These are phyloP conservation scores for Sinelater perroti DNA, from an alignment of 2,888 invertebrate species.

Conservation along the genomic window DNA sequence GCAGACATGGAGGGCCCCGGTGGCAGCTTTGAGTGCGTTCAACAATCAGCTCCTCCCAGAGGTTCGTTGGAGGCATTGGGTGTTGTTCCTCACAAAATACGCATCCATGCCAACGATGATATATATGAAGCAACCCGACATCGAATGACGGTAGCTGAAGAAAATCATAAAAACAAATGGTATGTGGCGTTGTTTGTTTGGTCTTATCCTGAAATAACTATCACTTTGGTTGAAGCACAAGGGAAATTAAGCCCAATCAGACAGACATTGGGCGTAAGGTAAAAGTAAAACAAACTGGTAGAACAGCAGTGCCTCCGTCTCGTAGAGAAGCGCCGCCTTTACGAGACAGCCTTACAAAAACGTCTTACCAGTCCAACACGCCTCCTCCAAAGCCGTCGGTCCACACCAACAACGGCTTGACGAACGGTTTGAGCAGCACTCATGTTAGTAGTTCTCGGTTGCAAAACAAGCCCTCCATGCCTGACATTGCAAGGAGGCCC, in stretches of 20 bases:
- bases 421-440: constrained; percentile 56
- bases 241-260: constrained; percentile 92
- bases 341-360: constrained; percentile 53
- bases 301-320: constrained; percentile 40
- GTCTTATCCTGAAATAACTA: background rate
- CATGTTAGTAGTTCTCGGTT: constrained; percentile 60
- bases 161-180: constrained; percentile 94
- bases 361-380: constrained; percentile 57
- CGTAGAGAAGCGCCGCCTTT: constrained; percentile 55
- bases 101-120: constrained; percentile 94
- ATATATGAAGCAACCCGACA: constrained; percentile 92
- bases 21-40: constrained; percentile 94
- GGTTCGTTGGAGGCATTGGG: constrained; percentile 82
- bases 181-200: constrained; percentile 57
- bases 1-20: constrained; percentile 83
- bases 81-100: constrained; percentile 85
- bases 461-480: constrained; percentile 62
- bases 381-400: constrained; percentile 48
- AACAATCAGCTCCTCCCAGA: constrained; percentile 64
- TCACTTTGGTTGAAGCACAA: constrained; percentile 70
- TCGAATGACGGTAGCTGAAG: constrained; percentile 91
- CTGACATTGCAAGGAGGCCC: constrained; percentile 78
- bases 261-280: constrained; percentile 89
- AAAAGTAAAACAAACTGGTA: constrained; percentile 71
- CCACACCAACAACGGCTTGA: constrained; percentile 47